Percentiles rank a stretch among this genome's conserved stretches.
These are phyloP conservation scores for Dichetophora obliterata DNA, from an alignment of 2,888 invertebrate species.

Conservation along the genomic window DNA sequence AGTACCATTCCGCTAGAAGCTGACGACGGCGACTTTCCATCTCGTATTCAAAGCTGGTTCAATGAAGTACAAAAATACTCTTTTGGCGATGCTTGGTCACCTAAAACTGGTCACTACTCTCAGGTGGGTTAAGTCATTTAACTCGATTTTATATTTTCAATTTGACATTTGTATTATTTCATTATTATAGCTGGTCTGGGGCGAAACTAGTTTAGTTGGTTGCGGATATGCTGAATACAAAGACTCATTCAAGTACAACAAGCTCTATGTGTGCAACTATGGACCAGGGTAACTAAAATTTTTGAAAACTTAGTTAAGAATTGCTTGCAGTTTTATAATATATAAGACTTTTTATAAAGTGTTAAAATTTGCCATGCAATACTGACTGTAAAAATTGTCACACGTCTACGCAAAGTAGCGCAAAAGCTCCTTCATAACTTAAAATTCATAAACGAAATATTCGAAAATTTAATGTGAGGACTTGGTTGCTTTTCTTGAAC, in stretches of 20 bases:
- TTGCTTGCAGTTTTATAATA: too few species aligned
- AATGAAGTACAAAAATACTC: constrained; percentile 80
- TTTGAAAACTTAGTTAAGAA: too few species aligned
- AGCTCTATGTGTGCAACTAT: constrained; percentile 88
- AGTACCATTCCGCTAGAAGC: constrained; percentile 74
- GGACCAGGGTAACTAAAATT: constrained; percentile 82
- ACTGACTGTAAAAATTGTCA: too few species aligned
- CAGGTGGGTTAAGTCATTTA: constrained; percentile 73
- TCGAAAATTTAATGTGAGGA: too few species aligned
- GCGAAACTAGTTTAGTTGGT: constrained; percentile 85
- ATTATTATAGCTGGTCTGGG: constrained; percentile 86
- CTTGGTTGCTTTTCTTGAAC: too few species aligned
- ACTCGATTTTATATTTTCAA: neutral
- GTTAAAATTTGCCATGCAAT: too few species aligned
- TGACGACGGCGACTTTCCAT: constrained; percentile 79
- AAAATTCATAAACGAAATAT: too few species aligned
- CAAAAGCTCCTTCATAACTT: too few species aligned
- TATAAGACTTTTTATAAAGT: too few species aligned
- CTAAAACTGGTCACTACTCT: constrained; percentile 85
- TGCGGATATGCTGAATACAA: constrained; percentile 90
- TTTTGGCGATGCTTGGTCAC: constrained; percentile 76
- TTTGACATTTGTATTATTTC: neutral
- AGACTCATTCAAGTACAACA: constrained; percentile 82
- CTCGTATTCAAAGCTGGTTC: constrained; percentile 85
- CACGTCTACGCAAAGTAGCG: too few species aligned